Conservation (phyloP, 1,140 invertebrate genomes). For the Scaptomyza graminum region DNA sequence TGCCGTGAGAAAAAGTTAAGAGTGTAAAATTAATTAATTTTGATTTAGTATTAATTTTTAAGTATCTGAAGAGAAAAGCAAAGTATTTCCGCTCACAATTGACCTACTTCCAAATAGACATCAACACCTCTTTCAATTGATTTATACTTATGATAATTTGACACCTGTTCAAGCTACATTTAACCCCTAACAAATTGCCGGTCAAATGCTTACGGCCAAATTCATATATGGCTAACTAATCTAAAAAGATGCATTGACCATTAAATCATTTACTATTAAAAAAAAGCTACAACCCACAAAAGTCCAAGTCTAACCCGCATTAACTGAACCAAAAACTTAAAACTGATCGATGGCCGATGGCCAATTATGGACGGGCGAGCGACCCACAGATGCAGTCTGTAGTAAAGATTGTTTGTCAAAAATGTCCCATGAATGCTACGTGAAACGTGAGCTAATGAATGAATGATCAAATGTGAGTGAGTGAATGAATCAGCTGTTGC, state of each 20-base stretch:
- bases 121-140: constrained; percentile 11
- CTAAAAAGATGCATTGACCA: constrained; percentile 34
- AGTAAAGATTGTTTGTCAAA: constrained; percentile 62
- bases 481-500: constrained; percentile 17
- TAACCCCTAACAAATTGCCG: constrained; percentile 48
- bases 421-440: constrained; percentile 59
- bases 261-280: constrained; percentile 47
- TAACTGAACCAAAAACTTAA: constrained; percentile 16
- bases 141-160: constrained; percentile 14
- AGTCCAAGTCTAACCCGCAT: constrained; percentile 50
- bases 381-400: constrained; percentile 49
- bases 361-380: constrained; percentile 63
- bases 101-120: neutral
- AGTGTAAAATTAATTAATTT: neutral
- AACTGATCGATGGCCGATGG: constrained; percentile 63
- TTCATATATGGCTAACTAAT: constrained; percentile 17
- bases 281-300: constrained; percentile 18
- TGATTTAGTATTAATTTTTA: neutral
- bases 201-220: neutral
- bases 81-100: neutral
- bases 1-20: constrained; percentile 20
- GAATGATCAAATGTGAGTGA: constrained; percentile 23
- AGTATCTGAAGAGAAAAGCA: neutral
- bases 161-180: constrained; percentile 29
- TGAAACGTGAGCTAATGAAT: constrained; percentile 41